phyloP scores from a whole-genome alignment of 2,888 invertebrate genomes.

The Pimpla rufipes region DNA sequence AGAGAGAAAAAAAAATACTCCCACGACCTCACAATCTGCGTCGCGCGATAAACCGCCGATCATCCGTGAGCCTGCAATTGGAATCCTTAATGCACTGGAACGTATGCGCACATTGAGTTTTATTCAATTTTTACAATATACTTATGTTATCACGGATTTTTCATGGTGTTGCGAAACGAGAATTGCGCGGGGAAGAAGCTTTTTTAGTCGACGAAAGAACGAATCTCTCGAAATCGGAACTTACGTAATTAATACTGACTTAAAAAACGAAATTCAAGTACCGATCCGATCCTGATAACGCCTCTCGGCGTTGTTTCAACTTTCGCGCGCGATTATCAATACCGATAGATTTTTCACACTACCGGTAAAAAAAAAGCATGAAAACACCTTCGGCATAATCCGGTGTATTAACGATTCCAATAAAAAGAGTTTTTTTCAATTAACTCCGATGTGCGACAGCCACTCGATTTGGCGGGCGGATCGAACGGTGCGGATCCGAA shows the following conservation, averaged over 20 bases:
- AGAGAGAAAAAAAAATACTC: constrained; percentile 6
- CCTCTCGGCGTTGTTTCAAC: constrained; percentile 3
- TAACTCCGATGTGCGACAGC: constrained; percentile 71
- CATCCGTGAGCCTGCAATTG: constrained; percentile 50
- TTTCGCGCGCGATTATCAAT: not conserved
- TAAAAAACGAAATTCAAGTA: constrained; percentile 41
- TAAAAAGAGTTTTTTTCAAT: constrained; percentile 66
- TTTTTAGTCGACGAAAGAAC: constrained; percentile 15
- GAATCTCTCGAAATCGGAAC: constrained; percentile 11
- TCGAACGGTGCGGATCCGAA: constrained; percentile 1
- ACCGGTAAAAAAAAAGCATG: not conserved
- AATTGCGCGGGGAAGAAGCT: not conserved
- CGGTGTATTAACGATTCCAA: constrained; percentile 77
- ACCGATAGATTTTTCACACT: not conserved
- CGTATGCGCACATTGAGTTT: constrained; percentile 1
- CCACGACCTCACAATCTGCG: constrained; percentile 12
- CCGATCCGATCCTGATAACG: not conserved
- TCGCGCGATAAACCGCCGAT: constrained; percentile 11
- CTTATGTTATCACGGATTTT: not conserved
- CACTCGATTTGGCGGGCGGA: constrained; percentile 53
- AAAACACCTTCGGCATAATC: constrained; percentile 15
- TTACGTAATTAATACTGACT: constrained; percentile 61
- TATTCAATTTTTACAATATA: constrained; percentile 14
- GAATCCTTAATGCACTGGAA: constrained; percentile 76
- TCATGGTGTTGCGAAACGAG: constrained; percentile 3